Evolutionary conservation across 2,797 vertebrate genomes (phyloP), one percentile per base, ranked within the genome.

Genomic region (Gorsachius magnificus): DNA sequence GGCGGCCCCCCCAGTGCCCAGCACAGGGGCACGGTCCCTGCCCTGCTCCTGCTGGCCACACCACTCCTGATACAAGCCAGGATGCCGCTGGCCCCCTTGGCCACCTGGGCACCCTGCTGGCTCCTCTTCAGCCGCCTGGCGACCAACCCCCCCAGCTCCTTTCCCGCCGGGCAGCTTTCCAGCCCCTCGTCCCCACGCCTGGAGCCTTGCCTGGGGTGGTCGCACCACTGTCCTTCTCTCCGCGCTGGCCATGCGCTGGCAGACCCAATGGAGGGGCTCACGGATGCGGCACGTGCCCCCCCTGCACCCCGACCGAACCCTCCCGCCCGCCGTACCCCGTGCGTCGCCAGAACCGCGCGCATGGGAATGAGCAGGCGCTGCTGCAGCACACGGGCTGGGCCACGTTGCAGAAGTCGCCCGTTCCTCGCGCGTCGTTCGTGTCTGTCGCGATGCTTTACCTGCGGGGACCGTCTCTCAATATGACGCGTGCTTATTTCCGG

Each of bases 261-360:
- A 24, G 60, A 35, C 19, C 19, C 2, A 25, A 15, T 1, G 35
- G 58, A 29, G 43, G 10, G 20, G 35, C 16, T 29, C 20, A 6
- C 5, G 53, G 25, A 5, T 3, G 13, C 31, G 3, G 17, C 4
- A 17, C 53, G 0, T 5, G 46, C 41, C 41, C 41, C 41, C 46
- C 64, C 33, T 3, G 56, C 25, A 2, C 41, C 20, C 35, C 21
- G 2, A 31, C 9, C 41, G 4, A 36, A 12, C 20, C 58, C 22
- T 0, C 3, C 4, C 2, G 5, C 16, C 2, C 5, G 2, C 46
- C 3, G 1, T 2, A 4, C 21, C 33, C 3, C 24, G 17, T 13
- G 36, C 4, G 9, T 11, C 19, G 11, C 50, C 48, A 22, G 46
- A 35, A 11, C 38, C 35, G 1, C 0, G 11, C 6, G 36, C 21